These are phyloP conservation scores for Coryphaenoides rupestris DNA, from an alignment of 2,113 vertebrate genomes.

Conservation along the genomic window DNA sequence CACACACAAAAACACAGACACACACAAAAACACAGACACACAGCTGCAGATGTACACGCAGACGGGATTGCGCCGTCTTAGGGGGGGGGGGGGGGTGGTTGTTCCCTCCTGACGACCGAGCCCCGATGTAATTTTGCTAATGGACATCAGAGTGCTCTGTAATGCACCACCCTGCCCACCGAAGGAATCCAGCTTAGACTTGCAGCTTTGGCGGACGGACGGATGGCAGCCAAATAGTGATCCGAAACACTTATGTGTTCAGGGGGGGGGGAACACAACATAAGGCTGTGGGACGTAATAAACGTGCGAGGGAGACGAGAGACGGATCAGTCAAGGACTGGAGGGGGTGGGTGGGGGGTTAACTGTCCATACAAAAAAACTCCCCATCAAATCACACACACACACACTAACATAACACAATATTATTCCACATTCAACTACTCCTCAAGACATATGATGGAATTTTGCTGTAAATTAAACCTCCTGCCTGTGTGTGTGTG, in stretches of 20 bases:
- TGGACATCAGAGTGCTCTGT: conserved; percentile 60
- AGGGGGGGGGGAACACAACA: conserved; percentile 27
- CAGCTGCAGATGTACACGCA: background rate
- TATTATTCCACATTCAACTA: no score
- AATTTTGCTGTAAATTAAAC: no score
- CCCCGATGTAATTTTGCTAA: conserved; percentile 48
- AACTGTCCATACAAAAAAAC: no score
- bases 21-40: background rate
- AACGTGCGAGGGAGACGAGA: background rate
- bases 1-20: background rate
- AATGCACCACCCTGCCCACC: conserved; percentile 56
- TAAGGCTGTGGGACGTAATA: background rate
- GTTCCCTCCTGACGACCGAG: conserved; percentile 26
- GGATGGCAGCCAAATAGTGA: conserved; percentile 42
- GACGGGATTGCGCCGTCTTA: background rate
- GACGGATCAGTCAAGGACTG: conserved; percentile 6
- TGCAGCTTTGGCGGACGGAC: conserved; percentile 56
- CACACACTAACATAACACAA: no score
- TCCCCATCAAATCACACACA: no score
- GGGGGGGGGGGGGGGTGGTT: background rate
- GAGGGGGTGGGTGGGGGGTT: background rate
- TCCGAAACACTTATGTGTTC: conserved; percentile 47
- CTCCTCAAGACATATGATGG: no score
- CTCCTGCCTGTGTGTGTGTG: background rate
- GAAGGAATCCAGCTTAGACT: conserved; percentile 56